phyloP scores from a whole-genome alignment of 2,888 invertebrate genomes.

The Ectropis crepuscularia region DNA sequence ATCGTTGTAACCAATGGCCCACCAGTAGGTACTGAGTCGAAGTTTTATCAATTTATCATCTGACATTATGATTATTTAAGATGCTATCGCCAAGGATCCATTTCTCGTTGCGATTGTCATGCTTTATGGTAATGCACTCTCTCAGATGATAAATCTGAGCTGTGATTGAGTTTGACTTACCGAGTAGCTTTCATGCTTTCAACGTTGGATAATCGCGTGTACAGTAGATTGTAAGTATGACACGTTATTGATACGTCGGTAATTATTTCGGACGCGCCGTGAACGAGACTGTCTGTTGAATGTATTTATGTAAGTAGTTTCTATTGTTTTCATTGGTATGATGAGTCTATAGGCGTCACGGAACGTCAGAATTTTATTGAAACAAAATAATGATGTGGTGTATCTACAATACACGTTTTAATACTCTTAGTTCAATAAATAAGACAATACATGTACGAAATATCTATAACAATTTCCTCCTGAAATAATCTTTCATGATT shows the following conservation, averaged over 20 bases:
- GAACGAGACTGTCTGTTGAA: conserved; percentile 2
- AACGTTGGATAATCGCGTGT: conserved; percentile 26
- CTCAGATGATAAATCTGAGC: conserved; percentile 48
- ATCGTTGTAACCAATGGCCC: conserved; percentile 18
- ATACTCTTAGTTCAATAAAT: too few relatives aligned
- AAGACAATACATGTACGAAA: too few relatives aligned
- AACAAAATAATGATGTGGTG: too few relatives aligned
- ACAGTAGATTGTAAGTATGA: conserved; percentile 17
- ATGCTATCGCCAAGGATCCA: conserved; percentile 59
- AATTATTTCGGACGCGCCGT: conserved; percentile 19
- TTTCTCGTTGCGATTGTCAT: conserved; percentile 50
- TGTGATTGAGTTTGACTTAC: conserved; percentile 29
- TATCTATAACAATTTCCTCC: too few relatives aligned
- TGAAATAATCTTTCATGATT: too few relatives aligned
- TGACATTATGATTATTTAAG: conserved; percentile 49
- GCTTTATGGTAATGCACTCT: conserved; percentile 43
- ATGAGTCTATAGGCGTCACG: too few relatives aligned
- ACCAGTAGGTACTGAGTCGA: conserved; percentile 31
- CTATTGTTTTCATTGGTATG: too few relatives aligned
- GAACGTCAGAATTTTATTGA: too few relatives aligned
- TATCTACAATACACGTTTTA: too few relatives aligned
- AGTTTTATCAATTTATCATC: conserved; percentile 47
- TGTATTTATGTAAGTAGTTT: too few relatives aligned
- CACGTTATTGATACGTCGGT: conserved; percentile 13
- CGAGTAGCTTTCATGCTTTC: conserved; percentile 32